phyloP scores from a whole-genome alignment of 2,113 vertebrate genomes.

The Pygoscelis adeliae region DNA sequence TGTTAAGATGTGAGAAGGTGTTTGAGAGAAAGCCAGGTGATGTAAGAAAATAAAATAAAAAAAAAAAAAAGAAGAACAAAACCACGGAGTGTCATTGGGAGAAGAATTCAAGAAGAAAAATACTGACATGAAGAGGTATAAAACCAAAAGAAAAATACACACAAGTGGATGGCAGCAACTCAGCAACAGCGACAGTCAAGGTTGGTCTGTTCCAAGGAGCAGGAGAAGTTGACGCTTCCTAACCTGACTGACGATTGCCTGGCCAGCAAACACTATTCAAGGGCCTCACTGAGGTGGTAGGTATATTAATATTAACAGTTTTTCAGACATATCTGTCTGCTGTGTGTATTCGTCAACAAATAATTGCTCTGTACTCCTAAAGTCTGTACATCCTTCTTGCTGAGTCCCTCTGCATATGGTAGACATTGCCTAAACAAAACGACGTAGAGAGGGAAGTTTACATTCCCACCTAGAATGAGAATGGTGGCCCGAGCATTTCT shows the following conservation, averaged over 20 bases:
- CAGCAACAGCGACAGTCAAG: not conserved
- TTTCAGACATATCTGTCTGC: not conserved
- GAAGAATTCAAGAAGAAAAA: not conserved
- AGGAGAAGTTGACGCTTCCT: not conserved
- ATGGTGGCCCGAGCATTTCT: not conserved
- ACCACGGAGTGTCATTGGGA: not conserved
- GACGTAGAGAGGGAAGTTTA: fast-evolving
- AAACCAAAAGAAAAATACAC: not conserved
- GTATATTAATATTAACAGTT: not conserved
- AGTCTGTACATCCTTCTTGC: not conserved
- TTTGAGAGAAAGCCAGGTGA: not conserved
- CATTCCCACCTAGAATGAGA: not conserved
- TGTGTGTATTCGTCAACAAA: not conserved
- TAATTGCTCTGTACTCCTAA: not conserved
- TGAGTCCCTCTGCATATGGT: not conserved
- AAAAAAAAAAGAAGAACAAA: not conserved
- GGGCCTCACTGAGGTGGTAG: not conserved
- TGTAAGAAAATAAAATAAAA: not conserved
- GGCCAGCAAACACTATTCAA: not conserved
- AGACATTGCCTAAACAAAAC: not conserved
- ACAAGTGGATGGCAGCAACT: not conserved
- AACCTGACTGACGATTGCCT: not conserved
- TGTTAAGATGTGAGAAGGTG: not conserved
- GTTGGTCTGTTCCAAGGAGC: not conserved
- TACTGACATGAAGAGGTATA: not conserved